phyloP scores from a whole-genome alignment of 1,140 invertebrate genomes.

The Halictus rubicundus region DNA sequence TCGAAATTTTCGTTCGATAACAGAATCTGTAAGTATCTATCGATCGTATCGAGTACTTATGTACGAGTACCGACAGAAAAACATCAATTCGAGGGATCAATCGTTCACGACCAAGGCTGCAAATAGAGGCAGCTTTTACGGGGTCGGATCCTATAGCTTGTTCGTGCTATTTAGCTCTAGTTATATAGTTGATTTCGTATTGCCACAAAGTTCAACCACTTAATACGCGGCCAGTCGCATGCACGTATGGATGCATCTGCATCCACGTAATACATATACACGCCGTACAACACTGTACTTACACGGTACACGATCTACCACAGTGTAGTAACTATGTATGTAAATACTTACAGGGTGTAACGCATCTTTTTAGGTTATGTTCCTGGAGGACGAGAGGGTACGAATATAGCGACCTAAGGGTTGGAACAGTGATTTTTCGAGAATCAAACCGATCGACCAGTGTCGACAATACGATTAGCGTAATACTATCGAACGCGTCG shows the following conservation, averaged over 20 bases:
- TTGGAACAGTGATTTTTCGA: background rate
- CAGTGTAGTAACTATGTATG: too few relatives aligned
- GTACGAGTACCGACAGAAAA: too few relatives aligned
- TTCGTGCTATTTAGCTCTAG: background rate
- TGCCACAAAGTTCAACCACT: background rate
- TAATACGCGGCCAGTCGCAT: background rate
- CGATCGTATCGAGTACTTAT: too few relatives aligned
- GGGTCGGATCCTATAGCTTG: background rate
- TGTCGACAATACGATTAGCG: too few relatives aligned
- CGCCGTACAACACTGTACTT: too few relatives aligned
- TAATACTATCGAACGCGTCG: too few relatives aligned
- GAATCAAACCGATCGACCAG: background rate
- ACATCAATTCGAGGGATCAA: too few relatives aligned
- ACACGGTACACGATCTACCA: too few relatives aligned
- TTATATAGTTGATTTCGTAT: background rate
- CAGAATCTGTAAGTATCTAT: too few relatives aligned
- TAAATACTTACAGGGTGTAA: background rate
- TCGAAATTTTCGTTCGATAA: too few relatives aligned
- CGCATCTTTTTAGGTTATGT: constrained; percentile 32
- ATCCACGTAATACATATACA: too few relatives aligned
- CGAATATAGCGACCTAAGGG: background rate
- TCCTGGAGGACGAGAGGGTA: background rate
- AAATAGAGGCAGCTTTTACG: background rate
- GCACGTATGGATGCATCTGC: too few relatives aligned
- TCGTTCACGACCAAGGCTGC: background rate